phyloP scores from a whole-genome alignment of 2,797 vertebrate genomes.

The Enteromius mattozi region DNA sequence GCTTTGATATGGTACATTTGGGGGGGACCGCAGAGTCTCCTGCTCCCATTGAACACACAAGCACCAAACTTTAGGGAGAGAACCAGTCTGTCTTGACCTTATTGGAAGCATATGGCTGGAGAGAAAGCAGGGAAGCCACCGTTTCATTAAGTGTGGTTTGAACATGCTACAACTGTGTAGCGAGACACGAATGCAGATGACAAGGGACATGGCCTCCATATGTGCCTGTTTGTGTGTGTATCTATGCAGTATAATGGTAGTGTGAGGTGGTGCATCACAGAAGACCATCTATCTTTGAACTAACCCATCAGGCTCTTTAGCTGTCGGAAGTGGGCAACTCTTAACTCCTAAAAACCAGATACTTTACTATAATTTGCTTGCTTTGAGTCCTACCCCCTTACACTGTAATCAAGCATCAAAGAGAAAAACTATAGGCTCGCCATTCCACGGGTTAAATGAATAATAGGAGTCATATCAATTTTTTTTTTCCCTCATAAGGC shows the following conservation, averaged over 20 bases:
- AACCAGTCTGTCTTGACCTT: slow-evolving; percentile 74
- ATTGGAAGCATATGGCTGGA: slow-evolving; percentile 80
- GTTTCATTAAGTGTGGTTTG: slow-evolving; percentile 79
- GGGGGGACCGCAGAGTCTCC: slow-evolving; percentile 13
- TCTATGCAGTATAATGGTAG: slow-evolving; percentile 22
- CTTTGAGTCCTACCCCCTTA: slow-evolving; percentile 60
- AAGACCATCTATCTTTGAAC: slow-evolving; percentile 40
- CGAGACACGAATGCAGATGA: slow-evolving; percentile 74
- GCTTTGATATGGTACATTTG: slow-evolving; percentile 24
- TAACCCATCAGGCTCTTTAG: slow-evolving; percentile 5
- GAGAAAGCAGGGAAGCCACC: slow-evolving; percentile 78
- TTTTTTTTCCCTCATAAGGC: no score
- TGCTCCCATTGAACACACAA: slow-evolving; percentile 61
- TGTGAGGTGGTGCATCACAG: slow-evolving; percentile 23
- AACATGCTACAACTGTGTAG: slow-evolving; percentile 77
- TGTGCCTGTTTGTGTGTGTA: slow-evolving; percentile 47
- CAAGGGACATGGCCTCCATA: slow-evolving; percentile 58
- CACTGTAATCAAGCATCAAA: slow-evolving; percentile 80
- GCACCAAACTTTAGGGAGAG: slow-evolving; percentile 76
- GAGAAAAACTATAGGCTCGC: slow-evolving; percentile 70
- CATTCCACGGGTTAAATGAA: slow-evolving; percentile 67
- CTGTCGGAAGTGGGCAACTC: slow-evolving; percentile 17
- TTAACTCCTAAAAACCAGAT: slow-evolving; percentile 27
- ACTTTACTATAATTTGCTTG: slow-evolving; percentile 48
- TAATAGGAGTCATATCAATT: neutral